Conservation (phyloP, 2,888 invertebrate species). For the Embidobia sp. region DNA sequence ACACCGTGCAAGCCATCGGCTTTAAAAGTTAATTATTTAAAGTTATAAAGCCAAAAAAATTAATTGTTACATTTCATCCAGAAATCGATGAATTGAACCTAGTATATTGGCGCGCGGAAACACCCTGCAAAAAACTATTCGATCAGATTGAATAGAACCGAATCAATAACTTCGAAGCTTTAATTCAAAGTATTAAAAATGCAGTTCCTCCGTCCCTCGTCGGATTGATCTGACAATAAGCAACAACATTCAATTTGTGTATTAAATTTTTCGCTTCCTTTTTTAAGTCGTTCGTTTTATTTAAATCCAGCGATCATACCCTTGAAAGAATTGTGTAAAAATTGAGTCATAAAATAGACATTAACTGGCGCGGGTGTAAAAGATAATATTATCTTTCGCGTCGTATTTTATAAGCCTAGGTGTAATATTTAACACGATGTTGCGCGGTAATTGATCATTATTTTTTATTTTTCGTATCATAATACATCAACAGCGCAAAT, state of each 20-base stretch:
- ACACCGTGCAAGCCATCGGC: background rate
- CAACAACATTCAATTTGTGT: background rate
- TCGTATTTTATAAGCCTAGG: no score
- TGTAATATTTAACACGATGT: no score
- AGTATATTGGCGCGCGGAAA: conserved; percentile 17
- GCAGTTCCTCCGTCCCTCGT: background rate
- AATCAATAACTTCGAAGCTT: conserved; percentile 23
- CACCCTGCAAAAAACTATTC: conserved; percentile 6
- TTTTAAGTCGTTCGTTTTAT: no score
- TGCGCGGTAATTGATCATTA: no score
- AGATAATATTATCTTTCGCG: no score
- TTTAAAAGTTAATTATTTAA: background rate
- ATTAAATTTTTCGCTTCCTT: no score
- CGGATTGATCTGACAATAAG: conserved; percentile 1
- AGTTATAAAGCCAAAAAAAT: conserved; percentile 6
- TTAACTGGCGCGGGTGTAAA: no score
- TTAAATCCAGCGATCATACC: no score
- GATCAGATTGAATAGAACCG: conserved; percentile 19
- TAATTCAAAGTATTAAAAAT: conserved; percentile 25
- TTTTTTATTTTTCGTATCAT: no score
- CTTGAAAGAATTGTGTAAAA: no score
- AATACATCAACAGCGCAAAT: no score
- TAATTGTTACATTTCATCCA: conserved; percentile 16
- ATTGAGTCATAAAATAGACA: no score
- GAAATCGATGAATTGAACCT: conserved; percentile 2